Evolutionary conservation across 2,888 invertebrate genomes (phyloP).

Genomic region (Incurvaria masculella): DNA sequence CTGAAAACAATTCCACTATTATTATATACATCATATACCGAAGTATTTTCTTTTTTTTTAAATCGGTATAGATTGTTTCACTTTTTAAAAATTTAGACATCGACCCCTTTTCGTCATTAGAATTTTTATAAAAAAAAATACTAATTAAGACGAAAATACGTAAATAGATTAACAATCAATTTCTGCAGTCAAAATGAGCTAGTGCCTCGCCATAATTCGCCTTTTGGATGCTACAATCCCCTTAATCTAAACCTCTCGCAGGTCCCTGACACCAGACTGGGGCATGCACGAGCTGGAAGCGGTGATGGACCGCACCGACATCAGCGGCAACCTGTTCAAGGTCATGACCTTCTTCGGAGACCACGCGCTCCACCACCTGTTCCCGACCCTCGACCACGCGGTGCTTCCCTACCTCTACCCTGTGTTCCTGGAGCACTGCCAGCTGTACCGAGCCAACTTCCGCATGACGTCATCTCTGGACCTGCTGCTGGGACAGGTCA

Average conservation of each 20-base stretch:
- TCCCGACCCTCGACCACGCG: slow-evolving; percentile 74
- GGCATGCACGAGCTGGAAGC: slow-evolving; percentile 72
- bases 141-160: too few relatives aligned
- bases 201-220: too few relatives aligned
- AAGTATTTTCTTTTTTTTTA: too few relatives aligned
- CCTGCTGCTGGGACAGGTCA: slow-evolving; percentile 35
- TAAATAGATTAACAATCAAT: too few relatives aligned
- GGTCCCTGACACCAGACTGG: slow-evolving; percentile 58
- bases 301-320: slow-evolving; percentile 64
- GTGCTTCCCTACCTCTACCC: slow-evolving; percentile 62
- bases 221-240: background rate
- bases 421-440: slow-evolving; percentile 25
- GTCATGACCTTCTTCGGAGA: slow-evolving; percentile 70
- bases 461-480: slow-evolving; percentile 28
- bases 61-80: too few relatives aligned
- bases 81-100: too few relatives aligned
- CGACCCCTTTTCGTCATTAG: too few relatives aligned
- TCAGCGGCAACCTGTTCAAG: slow-evolving; percentile 61
- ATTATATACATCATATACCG: too few relatives aligned
- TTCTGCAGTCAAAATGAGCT: too few relatives aligned
- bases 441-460: slow-evolving; percentile 52
- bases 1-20: too few relatives aligned
- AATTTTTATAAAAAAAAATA: too few relatives aligned
- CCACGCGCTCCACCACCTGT: slow-evolving; percentile 72
- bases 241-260: too few relatives aligned